Evolutionary conservation across 2,113 vertebrate species (phyloP).

Genomic region (Emberiza fucata): DNA sequence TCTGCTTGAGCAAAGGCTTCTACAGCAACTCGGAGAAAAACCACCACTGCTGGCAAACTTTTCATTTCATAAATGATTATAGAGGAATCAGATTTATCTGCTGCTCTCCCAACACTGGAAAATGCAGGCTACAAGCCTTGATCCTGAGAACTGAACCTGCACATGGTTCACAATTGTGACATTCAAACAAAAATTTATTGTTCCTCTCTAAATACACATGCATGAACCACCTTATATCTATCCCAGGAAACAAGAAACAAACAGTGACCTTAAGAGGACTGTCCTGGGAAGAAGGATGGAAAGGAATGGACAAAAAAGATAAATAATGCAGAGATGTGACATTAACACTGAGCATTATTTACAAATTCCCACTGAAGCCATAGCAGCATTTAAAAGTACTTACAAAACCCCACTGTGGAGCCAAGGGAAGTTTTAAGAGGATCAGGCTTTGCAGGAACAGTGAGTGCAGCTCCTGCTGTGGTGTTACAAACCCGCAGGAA

Average conservation of each 20-base stretch:
- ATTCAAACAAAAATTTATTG: neutral
- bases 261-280: neutral
- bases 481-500: neutral
- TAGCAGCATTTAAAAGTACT: neutral
- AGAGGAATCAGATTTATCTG: neutral
- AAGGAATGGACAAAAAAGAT: neutral
- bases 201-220: neutral
- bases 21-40: neutral
- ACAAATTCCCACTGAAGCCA: neutral
- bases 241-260: neutral
- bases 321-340: neutral
- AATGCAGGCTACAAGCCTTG: neutral
- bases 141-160: neutral
- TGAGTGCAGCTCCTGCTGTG: neutral
- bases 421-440: neutral
- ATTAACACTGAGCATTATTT: neutral
- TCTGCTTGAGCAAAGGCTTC: neutral
- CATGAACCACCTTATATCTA: rapidly evolving
- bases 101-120: neutral
- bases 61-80: neutral
- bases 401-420: neutral
- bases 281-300: neutral
- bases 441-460: neutral
- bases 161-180: rapidly evolving
- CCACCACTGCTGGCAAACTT: neutral